Evolutionary conservation across 2,113 vertebrate genomes (phyloP), one percentile per base, ranked within the genome.

Genomic region (Poicephalus gulielmi): DNA sequence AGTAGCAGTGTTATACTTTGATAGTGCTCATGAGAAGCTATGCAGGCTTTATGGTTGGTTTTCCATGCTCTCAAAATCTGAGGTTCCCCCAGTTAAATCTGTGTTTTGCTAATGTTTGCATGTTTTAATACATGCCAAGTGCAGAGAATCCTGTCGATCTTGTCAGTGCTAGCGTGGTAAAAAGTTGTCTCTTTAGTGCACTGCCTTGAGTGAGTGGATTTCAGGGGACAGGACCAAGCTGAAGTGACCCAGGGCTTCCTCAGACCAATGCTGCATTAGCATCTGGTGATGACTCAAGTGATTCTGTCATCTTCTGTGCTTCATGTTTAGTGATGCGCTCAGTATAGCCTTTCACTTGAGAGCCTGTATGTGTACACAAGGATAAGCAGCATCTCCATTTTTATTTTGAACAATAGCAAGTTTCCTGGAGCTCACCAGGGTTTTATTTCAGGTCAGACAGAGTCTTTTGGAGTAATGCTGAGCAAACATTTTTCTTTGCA

Each of bases 371-470:
- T 49, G 37, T 47, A n/a, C 81, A n/a, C 0, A 3, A 55, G 49
- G 18, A 28, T 44, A 50, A 75, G 46, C n/a, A 55, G 37, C 13
- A 1, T 15, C 31, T 33, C 43, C 25, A 1, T 49, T 82, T 87
- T 78, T 78, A 46, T 67, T n/a, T 78, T 60, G 31, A 81, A 86
- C 50, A 87, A 59, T 82, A 92, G 59, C 52, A 80, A 69, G 50
- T 75, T 92, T 92, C 25, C 76, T 93, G 78, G 44, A 90, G 74
- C 18, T 81, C 81, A 70, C 33, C 27, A 60, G 6, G 90, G 59
- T 80, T 92, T 95, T 93, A 73, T 92, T 92, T 80, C 83, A 66
- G 49, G 63, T 80, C 67, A 90, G 93, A 73, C 75, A 79, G 71
- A 83, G 73, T 69, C 27, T 86, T 88, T 73, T 74, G 24, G 59